Conservation (phyloP, 2,113 vertebrate genomes). For the Chionomys nivalis region DNA sequence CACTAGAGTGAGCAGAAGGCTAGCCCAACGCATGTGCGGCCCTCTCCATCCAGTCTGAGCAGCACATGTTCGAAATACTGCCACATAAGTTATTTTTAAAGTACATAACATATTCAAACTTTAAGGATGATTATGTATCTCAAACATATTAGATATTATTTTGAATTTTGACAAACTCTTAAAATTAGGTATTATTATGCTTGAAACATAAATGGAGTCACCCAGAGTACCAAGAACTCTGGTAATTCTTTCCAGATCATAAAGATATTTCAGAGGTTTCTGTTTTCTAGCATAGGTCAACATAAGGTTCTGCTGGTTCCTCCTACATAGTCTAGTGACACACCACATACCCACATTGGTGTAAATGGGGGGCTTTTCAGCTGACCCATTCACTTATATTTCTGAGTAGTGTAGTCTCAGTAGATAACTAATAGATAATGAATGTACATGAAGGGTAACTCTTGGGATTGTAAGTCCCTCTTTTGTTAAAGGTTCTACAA, state of each 20-base stretch:
- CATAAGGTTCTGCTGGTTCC: not conserved
- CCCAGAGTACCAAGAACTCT: not conserved
- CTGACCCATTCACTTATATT: not conserved
- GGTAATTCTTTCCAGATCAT: not conserved
- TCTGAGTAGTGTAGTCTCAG: not conserved
- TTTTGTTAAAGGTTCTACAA: not conserved
- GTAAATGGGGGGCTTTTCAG: not conserved
- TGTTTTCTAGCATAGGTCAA: not conserved
- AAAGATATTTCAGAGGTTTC: not conserved
- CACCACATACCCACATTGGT: not conserved
- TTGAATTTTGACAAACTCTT: not conserved
- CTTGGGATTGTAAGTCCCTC: not conserved
- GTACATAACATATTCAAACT: not conserved
- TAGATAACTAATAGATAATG: not conserved
- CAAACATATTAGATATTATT: not conserved
- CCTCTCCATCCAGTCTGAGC: not conserved
- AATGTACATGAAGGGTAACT: not conserved
- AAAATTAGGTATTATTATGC: not conserved
- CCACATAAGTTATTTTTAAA: not conserved
- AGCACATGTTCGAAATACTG: not conserved
- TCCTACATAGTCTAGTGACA: slow-evolving; percentile 43
- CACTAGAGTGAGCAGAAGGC: not conserved
- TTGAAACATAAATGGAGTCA: not conserved
- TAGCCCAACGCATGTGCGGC: not conserved
- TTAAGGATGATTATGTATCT: not conserved